Percentiles rank a stretch among this genome's conserved stretches.
These are phyloP conservation scores for Podarcis siculus DNA, from an alignment of 2,797 vertebrate species.

Conservation along the genomic window DNA sequence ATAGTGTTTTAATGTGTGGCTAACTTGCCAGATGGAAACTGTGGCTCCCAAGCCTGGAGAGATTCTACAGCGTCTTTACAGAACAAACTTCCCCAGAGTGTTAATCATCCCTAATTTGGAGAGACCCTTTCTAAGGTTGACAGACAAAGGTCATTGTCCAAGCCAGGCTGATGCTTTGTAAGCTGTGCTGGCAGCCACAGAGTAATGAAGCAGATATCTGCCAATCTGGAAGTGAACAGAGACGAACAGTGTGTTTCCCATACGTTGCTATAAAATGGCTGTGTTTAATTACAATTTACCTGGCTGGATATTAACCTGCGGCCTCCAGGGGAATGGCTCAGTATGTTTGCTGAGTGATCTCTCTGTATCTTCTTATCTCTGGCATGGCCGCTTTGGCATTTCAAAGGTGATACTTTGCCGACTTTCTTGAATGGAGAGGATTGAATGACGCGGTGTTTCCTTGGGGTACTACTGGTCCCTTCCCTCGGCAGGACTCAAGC, in stretches of 20 bases:
- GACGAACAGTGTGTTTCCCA: constrained; percentile 31
- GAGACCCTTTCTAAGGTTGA: constrained; percentile 30
- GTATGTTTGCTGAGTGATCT: constrained; percentile 35
- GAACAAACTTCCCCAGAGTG: constrained; percentile 37
- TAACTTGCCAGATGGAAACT: constrained; percentile 42
- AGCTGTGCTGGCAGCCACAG: constrained; percentile 27
- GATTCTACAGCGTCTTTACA: constrained; percentile 32
- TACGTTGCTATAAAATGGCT: constrained; percentile 33
- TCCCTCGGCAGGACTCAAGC: neutral
- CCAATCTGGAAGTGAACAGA: constrained; percentile 9
- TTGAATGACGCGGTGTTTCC: constrained; percentile 35
- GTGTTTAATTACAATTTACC: constrained; percentile 21
- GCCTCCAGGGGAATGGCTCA: constrained; percentile 33
- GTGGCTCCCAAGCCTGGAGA: constrained; percentile 24
- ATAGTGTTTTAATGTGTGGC: constrained; percentile 25
- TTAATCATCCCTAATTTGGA: constrained; percentile 23
- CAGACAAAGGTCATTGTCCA: constrained; percentile 41
- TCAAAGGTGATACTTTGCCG: constrained; percentile 32
- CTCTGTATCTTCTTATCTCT: constrained; percentile 38
- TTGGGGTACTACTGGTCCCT: constrained; percentile 19
- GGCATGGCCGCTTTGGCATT: constrained; percentile 8
- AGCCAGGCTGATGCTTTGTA: constrained; percentile 37
- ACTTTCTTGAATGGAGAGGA: constrained; percentile 26
- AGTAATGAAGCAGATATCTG: constrained; percentile 5
- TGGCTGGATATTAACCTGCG: constrained; percentile 40